Percentiles rank a stretch among this genome's conserved stretches.
Conservation (phyloP, 2,888 invertebrate species). For the Heteromyza rotundicornis region DNA sequence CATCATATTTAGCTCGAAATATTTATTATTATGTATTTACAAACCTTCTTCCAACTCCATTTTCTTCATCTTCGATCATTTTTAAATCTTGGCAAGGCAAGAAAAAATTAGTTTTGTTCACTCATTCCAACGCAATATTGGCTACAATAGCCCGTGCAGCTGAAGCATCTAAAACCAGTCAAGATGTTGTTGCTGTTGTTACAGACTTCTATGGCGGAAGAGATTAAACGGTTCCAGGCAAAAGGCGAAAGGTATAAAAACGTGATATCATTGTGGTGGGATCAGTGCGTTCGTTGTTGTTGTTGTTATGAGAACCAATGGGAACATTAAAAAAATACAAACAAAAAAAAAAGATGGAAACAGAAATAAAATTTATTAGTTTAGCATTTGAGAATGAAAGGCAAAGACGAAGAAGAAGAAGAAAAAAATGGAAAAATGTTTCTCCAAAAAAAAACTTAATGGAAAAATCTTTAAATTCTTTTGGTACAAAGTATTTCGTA, state of each 20-base stretch:
- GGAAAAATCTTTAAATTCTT: conserved; percentile 1
- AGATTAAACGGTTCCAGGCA: not conserved
- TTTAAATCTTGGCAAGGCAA: too few relatives aligned
- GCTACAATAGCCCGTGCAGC: too few relatives aligned
- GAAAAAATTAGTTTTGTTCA: too few relatives aligned
- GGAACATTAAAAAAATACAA: conserved; percentile 19
- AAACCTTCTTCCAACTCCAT: too few relatives aligned
- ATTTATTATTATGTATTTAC: too few relatives aligned
- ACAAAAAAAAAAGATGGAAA: not conserved
- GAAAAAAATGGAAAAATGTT: not conserved
- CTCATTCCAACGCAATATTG: too few relatives aligned
- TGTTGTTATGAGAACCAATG: not conserved
- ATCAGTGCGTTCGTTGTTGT: not conserved
- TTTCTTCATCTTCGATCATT: too few relatives aligned
- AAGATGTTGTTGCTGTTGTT: too few relatives aligned
- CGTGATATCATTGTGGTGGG: not conserved
- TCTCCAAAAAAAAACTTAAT: not conserved
- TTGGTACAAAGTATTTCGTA: too few relatives aligned
- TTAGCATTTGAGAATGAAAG: not conserved
- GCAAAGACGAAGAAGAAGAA: not conserved
- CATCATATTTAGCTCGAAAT: too few relatives aligned
- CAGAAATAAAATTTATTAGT: conserved; percentile 3
- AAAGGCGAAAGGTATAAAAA: not conserved
- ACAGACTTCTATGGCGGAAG: not conserved
- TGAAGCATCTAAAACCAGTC: too few relatives aligned